Evolutionary conservation across 1,140 invertebrate genomes (phyloP), one percentile per base, ranked within the genome.

Genomic region (Manduca sexta): DNA sequence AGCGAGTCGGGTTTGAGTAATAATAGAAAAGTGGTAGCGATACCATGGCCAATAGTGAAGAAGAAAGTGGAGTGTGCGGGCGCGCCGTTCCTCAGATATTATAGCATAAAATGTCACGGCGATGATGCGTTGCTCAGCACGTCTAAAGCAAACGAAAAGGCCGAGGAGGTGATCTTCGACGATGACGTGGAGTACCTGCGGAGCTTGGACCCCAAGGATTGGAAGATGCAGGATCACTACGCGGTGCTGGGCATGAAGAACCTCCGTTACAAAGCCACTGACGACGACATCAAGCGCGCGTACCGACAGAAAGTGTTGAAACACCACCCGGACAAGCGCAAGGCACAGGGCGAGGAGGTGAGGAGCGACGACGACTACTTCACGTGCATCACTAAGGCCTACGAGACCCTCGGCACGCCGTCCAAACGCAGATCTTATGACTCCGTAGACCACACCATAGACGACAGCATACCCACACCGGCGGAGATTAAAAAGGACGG

Each of bases 141-240:
- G 21, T 75, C 74, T 21, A 67, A 83, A 45, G 74, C 78, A 17
- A 88, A 90, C 49, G 88, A 90, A 52, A 88, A 90, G 64, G 74
- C 87, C 12, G 88, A 89, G 47, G 88, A 89, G 58, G 86, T 89
- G 45, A 79, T 88, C 12, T 90, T 92, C 55, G 93, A 95, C 61
- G 94, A 95, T 57, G 93, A 98, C 84, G 90, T 96, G 3, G 89
- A 91, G 45, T 97, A 95, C 73, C 86, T 98, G 15, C 89, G 94
- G 56, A 95, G 93, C 26, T 87, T 99, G 44, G 95, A 98, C 87
- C 97, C 97, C n/a, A 97, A 95, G 74, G 93, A 97, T 69, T 98
- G 97, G 96, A 98, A 98, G 88, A 92, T 96, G 69, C 97, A 98
- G 88, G 97, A 98, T 80, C 97, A 99, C 86, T 99, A 99, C 86